phyloP scores from a whole-genome alignment of 2,888 invertebrate genomes.

The Drosophila prostipennis region DNA sequence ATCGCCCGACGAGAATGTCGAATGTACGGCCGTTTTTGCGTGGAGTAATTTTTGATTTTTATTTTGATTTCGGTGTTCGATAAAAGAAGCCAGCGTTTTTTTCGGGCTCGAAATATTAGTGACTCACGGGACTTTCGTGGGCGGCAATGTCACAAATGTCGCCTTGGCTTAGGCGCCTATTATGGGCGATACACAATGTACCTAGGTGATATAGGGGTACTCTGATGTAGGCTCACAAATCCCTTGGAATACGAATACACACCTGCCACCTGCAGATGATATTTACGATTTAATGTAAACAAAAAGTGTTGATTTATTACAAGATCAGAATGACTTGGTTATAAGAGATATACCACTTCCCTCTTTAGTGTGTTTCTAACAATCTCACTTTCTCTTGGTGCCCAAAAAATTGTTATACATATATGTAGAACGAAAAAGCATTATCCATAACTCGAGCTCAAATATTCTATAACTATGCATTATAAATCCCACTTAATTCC shows the following conservation, averaged over 20 bases:
- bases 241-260: constrained; percentile 18
- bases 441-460: too few species aligned
- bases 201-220: background rate
- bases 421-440: too few species aligned
- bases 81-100: constrained; percentile 21
- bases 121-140: constrained; percentile 35
- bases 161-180: constrained; percentile 24
- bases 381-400: background rate
- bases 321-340: background rate
- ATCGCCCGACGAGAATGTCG: constrained; percentile 28
- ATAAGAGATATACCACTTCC: too few species aligned
- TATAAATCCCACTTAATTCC: background rate
- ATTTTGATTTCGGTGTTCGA: constrained; percentile 11
- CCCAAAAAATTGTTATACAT: too few species aligned
- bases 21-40: constrained; percentile 26
- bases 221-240: constrained; percentile 9
- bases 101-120: constrained; percentile 21
- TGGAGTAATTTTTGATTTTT: constrained; percentile 34
- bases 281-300: constrained; percentile 20
- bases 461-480: too few species aligned
- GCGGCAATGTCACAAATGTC: constrained; percentile 33
- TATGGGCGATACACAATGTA: background rate
- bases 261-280: constrained; percentile 3
- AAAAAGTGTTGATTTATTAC: background rate
- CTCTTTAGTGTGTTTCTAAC: too few species aligned